Evolutionary conservation across 2,113 vertebrate genomes (phyloP).

Genomic region (Melanotaenia duboulayi): DNA sequence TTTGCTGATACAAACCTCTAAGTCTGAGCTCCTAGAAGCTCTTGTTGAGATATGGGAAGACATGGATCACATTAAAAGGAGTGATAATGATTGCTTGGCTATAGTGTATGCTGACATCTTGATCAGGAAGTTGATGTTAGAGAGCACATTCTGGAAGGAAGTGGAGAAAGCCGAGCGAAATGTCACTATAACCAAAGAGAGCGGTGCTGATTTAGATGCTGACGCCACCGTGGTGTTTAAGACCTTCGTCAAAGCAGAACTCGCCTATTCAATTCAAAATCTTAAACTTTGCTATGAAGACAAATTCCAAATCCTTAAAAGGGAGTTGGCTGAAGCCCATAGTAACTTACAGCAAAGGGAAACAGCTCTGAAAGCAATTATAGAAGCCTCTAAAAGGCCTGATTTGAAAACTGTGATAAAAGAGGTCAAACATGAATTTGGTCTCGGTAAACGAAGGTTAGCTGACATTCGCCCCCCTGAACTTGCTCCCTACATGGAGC

Average conservation of each 20-base stretch:
- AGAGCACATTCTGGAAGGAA: slow-evolving; percentile 89
- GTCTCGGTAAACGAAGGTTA: slow-evolving; percentile 62
- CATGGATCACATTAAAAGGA: slow-evolving; percentile 72
- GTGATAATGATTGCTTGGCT: slow-evolving; percentile 75
- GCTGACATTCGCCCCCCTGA: slow-evolving; percentile 76
- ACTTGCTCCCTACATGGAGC: slow-evolving; percentile 78
- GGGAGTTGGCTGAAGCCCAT: slow-evolving; percentile 86
- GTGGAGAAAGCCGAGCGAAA: slow-evolving; percentile 81
- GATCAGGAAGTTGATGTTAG: slow-evolving; percentile 89
- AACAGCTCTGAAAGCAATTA: slow-evolving; percentile 82
- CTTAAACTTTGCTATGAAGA: slow-evolving; percentile 87
- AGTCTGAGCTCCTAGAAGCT: slow-evolving; percentile 83
- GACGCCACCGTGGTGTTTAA: slow-evolving; percentile 56
- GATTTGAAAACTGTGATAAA: slow-evolving; percentile 85
- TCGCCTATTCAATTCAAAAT: slow-evolving; percentile 87
- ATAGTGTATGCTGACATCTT: slow-evolving; percentile 84
- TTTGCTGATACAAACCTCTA: slow-evolving; percentile 86
- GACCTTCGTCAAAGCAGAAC: slow-evolving; percentile 88
- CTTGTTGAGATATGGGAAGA: slow-evolving; percentile 85
- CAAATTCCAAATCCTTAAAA: slow-evolving; percentile 86
- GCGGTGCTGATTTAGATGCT: slow-evolving; percentile 48
- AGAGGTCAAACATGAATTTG: slow-evolving; percentile 82
- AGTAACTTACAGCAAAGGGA: slow-evolving; percentile 87
- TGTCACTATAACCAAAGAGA: slow-evolving; percentile 41
- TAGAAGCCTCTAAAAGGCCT: slow-evolving; percentile 83